Percentiles rank a stretch among this genome's conserved stretches.
Conservation (phyloP, 53 echinoderm and acorn worm genomes). For the Arbacia lixula region DNA sequence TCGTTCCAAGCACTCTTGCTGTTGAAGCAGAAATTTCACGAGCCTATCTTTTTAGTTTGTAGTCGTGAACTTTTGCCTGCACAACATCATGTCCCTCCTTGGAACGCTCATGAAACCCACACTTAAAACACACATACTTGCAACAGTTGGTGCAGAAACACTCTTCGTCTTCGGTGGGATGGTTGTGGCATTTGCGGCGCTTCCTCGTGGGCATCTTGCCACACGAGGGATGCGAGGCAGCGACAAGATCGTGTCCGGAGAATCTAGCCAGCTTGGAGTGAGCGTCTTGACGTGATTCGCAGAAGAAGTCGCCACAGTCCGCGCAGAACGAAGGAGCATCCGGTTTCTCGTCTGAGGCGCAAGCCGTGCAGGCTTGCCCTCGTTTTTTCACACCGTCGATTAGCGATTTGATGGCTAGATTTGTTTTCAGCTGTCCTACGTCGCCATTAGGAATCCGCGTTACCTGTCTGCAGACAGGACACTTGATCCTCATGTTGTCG, state of each 20-base stretch:
- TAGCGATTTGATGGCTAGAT: neutral
- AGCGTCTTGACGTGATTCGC: neutral
- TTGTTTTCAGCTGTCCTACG: neutral
- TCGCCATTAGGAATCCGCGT: neutral
- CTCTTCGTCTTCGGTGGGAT: slow-evolving; percentile 9
- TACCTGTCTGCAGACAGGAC: slow-evolving; percentile 1
- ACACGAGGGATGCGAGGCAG: neutral
- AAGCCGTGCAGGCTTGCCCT: neutral
- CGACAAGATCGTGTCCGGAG: neutral
- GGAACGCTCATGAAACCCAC: neutral
- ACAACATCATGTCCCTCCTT: neutral
- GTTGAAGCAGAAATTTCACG: too few species aligned
- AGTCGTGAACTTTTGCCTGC: neutral
- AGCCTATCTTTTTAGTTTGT: neutral
- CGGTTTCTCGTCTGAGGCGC: neutral
- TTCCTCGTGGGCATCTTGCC: neutral
- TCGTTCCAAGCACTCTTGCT: neutral
- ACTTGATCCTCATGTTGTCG: neutral
- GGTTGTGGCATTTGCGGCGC: neutral
- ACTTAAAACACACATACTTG: slow-evolving; percentile 11
- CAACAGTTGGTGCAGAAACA: slow-evolving; percentile 13
- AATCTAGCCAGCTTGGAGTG: neutral
- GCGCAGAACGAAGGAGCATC: neutral
- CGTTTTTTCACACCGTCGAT: neutral
- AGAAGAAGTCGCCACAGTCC: slow-evolving; percentile 8